A percentile compares a stretch with the other conserved stretches of the same genome.
Conservation (phyloP, 2,888 invertebrate genomes). For the Spilarctia lutea region DNA sequence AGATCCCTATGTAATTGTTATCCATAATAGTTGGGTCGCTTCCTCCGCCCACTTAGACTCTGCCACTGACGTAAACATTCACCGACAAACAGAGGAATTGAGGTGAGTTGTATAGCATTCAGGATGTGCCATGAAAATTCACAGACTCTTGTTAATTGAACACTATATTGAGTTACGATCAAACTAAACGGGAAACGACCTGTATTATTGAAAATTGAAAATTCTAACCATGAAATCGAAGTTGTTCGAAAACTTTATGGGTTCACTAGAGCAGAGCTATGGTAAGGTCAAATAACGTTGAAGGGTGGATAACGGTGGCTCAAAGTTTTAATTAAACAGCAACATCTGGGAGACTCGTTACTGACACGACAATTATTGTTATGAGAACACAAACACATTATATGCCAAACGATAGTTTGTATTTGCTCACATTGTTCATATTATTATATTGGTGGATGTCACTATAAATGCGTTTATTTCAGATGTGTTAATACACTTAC, state of each 20-base stretch:
- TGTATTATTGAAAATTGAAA: conserved; percentile 60
- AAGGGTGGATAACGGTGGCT: conserved; percentile 75
- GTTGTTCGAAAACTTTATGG: conserved; percentile 68
- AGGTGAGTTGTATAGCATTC: conserved; percentile 42
- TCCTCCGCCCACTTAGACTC: conserved; percentile 39
- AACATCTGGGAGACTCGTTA: conserved; percentile 77
- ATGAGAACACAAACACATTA: conserved; percentile 66
- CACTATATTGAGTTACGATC: conserved; percentile 46
- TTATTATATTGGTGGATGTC: neutral
- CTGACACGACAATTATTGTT: conserved; percentile 77
- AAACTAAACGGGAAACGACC: conserved; percentile 45
- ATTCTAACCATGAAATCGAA: conserved; percentile 59
- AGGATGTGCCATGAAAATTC: conserved; percentile 50
- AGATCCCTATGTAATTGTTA: conserved; percentile 63
- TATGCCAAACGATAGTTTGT: conserved; percentile 50
- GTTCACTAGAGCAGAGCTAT: conserved; percentile 61
- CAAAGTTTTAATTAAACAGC: conserved; percentile 84
- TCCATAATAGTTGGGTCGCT: conserved; percentile 55
- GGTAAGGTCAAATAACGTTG: conserved; percentile 73
- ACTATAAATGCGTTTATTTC: conserved; percentile 18
- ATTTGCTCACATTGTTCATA: conserved; percentile 28
- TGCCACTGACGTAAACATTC: conserved; percentile 58
- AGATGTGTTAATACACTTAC: neutral
- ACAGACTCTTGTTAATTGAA: conserved; percentile 61
- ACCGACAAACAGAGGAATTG: conserved; percentile 50